phyloP scores from a whole-genome alignment of 1,140 invertebrate genomes.

The Nixonia krombeini region DNA sequence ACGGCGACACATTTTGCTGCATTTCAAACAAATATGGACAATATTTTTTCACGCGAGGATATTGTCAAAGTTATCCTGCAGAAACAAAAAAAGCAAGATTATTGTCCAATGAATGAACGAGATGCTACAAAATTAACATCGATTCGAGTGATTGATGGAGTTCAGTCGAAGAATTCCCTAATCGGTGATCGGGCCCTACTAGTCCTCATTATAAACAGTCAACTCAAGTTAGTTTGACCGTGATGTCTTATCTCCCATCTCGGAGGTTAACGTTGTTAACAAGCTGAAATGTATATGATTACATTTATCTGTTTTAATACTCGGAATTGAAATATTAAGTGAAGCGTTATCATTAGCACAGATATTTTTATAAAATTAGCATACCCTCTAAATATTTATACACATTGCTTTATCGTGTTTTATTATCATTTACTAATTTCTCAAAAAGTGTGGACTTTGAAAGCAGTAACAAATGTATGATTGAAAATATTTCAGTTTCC shows the following conservation, averaged over 20 bases:
- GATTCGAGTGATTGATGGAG: conserved; percentile 58
- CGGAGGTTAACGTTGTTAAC: conserved; percentile 56
- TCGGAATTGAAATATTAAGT: conserved; percentile 3
- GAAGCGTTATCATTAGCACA: background rate
- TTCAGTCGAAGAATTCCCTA: conserved; percentile 55
- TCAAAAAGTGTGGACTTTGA: background rate
- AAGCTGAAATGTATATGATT: conserved; percentile 61
- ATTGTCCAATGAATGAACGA: background rate
- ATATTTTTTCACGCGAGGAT: too few relatives aligned
- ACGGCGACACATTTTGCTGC: too few relatives aligned
- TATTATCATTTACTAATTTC: background rate
- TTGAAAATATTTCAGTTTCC: too few relatives aligned
- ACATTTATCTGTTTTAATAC: conserved; percentile 58
- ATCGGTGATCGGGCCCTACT: conserved; percentile 56
- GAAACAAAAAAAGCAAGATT: background rate
- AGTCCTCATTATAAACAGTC: conserved; percentile 55
- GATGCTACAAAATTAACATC: conserved; percentile 29
- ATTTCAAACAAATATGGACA: too few relatives aligned
- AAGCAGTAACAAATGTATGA: too few relatives aligned
- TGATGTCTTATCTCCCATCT: conserved; percentile 53
- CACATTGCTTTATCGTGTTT: too few relatives aligned
- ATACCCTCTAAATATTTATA: background rate
- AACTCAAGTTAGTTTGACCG: conserved; percentile 44
- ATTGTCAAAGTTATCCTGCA: background rate
- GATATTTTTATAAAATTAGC: background rate